Conservation (phyloP, 2,113 vertebrate species). For the Struthio camelus region DNA sequence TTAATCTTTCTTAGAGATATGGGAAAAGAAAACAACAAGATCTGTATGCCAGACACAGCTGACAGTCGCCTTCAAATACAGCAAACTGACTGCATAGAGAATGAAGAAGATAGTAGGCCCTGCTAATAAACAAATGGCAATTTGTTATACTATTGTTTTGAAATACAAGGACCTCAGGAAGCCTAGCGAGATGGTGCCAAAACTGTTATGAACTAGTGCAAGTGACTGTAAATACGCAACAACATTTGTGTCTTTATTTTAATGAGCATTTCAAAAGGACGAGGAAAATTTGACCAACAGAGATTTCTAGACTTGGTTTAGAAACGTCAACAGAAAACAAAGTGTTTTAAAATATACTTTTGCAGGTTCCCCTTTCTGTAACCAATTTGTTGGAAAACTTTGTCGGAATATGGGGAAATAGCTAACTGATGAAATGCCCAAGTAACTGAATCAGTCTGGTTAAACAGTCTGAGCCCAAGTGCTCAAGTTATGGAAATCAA, state of each 20-base stretch:
- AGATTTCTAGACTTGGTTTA: neutral
- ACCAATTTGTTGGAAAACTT: neutral
- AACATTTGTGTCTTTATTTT: neutral
- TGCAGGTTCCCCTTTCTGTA: neutral
- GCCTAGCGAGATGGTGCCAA: neutral
- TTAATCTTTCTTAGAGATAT: neutral
- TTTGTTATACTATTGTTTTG: neutral
- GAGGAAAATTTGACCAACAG: neutral
- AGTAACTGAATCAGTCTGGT: neutral
- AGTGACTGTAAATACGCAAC: neutral
- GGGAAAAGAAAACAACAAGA: slow-evolving; percentile 6
- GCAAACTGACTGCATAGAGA: neutral
- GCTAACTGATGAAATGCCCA: neutral
- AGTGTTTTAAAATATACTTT: neutral
- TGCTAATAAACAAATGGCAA: neutral
- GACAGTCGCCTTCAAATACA: neutral
- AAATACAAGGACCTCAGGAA: neutral
- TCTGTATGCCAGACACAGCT: neutral
- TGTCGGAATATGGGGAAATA: neutral
- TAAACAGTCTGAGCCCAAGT: neutral
- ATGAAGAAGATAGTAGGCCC: neutral
- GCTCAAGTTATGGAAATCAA: neutral
- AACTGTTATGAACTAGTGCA: neutral
- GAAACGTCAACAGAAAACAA: neutral
- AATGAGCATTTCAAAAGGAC: neutral